A percentile compares a stretch with the other conserved stretches of the same genome.
Evolutionary conservation across 2,797 vertebrate genomes (phyloP).

Genomic region (Acridotheres tristis): DNA sequence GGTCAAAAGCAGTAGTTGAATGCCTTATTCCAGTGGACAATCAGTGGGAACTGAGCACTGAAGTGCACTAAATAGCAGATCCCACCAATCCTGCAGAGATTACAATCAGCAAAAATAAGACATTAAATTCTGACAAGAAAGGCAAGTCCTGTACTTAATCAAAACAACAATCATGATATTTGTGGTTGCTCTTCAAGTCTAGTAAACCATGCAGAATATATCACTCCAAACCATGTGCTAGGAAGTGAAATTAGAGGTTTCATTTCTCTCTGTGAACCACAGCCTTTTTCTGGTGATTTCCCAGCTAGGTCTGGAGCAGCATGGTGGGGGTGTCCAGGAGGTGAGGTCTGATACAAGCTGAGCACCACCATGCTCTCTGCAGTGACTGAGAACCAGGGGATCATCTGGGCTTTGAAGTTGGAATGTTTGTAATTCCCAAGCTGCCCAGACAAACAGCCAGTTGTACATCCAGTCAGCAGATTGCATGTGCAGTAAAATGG

Average conservation of each 20-base stretch:
- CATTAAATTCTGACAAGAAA: neutral
- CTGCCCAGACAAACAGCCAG: neutral
- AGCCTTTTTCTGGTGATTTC: neutral
- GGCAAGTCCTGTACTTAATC: neutral
- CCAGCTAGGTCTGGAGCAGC: accelerated
- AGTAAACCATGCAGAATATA: neutral
- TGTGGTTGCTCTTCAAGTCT: neutral
- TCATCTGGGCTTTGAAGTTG: neutral
- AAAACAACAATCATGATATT: neutral
- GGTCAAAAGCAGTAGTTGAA: neutral
- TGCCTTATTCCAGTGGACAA: neutral
- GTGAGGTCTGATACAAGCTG: neutral
- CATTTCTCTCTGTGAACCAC: neutral
- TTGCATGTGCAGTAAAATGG: neutral
- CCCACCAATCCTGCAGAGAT: neutral
- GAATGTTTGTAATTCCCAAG: neutral
- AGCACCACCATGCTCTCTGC: neutral
- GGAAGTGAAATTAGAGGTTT: neutral
- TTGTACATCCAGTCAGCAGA: neutral
- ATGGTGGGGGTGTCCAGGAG: neutral
- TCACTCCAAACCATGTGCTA: neutral
- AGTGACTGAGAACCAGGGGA: neutral
- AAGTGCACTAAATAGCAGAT: neutral
- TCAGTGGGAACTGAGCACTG: neutral
- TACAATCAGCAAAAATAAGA: neutral